Base-by-base conservation (phyloP, 2,888 invertebrate species). In the Alcis repandata region DNA sequence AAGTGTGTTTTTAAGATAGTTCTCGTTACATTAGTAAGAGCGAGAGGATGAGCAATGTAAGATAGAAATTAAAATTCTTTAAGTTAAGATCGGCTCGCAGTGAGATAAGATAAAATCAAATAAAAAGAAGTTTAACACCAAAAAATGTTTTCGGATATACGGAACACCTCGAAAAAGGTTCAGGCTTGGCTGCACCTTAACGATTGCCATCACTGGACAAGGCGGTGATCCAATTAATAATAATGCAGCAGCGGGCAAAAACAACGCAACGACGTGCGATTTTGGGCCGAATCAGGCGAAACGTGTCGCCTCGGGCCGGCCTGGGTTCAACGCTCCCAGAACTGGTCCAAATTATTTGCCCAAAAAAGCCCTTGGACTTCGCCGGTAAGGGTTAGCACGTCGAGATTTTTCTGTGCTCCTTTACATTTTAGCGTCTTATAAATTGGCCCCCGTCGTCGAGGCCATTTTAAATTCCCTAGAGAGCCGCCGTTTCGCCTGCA, bases 161-260 rank as follows among this genome's bases (percentile, higher is more conserved):
- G 78, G 84, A 85, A 85, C 84, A 70, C 68, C 3, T 10, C 0
- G 0, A 1, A 9, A 52, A 32, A 65, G 19, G 19, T 56, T 80
- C 81, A 51, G 63, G 38, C 85, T 80, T 86, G 82, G 65, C 84
- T 65, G 65, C 65, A 72, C 78, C 77, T 84, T 85, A 86, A 87
- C 83, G 86, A 86, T 82, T 80, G 79, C 84, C 84, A 82, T 82
- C 81, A 79, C 81, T 81, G 86, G 79, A 81, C 84, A 80, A 75
- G 76, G 79, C 83, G 74, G 80, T 90, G 92, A 88, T 91, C 91
- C 92, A 92, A 91, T 92, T 92, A 92, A 91, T 92, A 92, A 90
- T 89, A 90, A 87, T 79, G 85, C 73, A 62, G 77, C 76, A 77
- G 40, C 77, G 71, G 66, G 85, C 84, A 91, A 91, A 91, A 92